A percentile compares a stretch with the other conserved stretches of the same genome.
phyloP scores from a whole-genome alignment of 2,888 invertebrate genomes.

The Oscheius sp. region DNA sequence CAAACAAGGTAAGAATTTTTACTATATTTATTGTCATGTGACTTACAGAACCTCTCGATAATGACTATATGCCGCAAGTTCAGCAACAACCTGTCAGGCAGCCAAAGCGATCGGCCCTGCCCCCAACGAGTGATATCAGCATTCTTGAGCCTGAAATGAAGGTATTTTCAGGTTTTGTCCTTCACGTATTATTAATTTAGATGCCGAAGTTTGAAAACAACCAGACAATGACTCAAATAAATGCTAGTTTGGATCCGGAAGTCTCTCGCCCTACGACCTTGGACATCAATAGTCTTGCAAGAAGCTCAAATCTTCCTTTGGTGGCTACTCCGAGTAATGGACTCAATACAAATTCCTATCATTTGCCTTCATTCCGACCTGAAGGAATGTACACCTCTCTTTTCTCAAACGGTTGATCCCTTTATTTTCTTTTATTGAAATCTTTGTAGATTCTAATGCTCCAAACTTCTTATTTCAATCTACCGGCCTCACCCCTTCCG shows the following conservation, averaged over 20 bases:
- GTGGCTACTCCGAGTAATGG: slow-evolving; percentile 27
- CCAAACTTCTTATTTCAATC: slow-evolving; percentile 25
- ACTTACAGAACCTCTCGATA: neutral
- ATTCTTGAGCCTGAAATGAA: slow-evolving; percentile 32
- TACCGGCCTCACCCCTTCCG: slow-evolving; percentile 51
- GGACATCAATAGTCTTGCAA: neutral
- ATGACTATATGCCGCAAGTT: slow-evolving; percentile 18
- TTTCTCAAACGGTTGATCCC: too few relatives aligned
- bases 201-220: slow-evolving; percentile 9
- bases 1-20: neutral
- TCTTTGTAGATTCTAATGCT: neutral
- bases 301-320: neutral
- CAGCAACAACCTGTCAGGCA: neutral
- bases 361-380: neutral
- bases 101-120: slow-evolving; percentile 10
- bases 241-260: slow-evolving; percentile 1
- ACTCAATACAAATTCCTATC: neutral
- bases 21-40: neutral
- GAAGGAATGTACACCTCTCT: neutral
- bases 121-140: slow-evolving; percentile 18
- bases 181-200: neutral
- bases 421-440: neutral
- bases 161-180: neutral
- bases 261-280: slow-evolving; percentile 17
- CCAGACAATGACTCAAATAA: slow-evolving; percentile 3